These are phyloP conservation scores for Apamea crenata DNA, from an alignment of 2,888 invertebrate genomes.

Conservation along the genomic window DNA sequence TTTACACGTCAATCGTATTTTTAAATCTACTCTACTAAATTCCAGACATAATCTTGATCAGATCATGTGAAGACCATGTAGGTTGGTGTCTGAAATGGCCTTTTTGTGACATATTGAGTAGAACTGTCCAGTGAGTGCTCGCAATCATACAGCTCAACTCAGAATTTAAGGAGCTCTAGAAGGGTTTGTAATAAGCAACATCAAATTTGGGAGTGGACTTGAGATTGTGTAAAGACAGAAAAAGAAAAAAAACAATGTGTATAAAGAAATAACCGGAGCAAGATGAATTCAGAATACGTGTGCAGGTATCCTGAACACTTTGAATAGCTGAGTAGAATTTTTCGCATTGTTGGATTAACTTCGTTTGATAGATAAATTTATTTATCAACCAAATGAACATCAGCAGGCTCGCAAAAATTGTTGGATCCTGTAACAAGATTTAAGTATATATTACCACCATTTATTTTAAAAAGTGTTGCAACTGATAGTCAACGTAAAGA, in stretches of 20 bases:
- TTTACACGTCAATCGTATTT: too few relatives aligned
- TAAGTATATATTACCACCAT: background rate
- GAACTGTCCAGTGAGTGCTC: too few relatives aligned
- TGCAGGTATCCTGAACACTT: conserved; percentile 30
- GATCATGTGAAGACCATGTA: too few relatives aligned
- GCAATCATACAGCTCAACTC: too few relatives aligned
- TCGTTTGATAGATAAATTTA: background rate
- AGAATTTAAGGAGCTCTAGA: background rate
- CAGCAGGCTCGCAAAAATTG: rapidly evolving
- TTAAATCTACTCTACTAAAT: too few relatives aligned
- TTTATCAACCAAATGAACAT: background rate
- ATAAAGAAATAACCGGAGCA: conserved; percentile 25
- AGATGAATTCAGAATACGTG: conserved; percentile 4
- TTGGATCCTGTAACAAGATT: background rate
- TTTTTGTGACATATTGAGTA: too few relatives aligned
- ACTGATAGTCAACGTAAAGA: too few relatives aligned
- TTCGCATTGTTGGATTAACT: conserved; percentile 29
- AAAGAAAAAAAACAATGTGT: background rate
- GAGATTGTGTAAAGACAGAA: background rate
- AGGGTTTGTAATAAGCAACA: background rate
- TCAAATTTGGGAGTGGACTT: background rate
- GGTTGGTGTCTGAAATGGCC: too few relatives aligned
- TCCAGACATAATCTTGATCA: too few relatives aligned
- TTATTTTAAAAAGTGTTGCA: background rate
- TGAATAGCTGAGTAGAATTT: conserved; percentile 36